phyloP scores from a whole-genome alignment of 2,888 invertebrate species.

The Gisinianus flammeolus region DNA sequence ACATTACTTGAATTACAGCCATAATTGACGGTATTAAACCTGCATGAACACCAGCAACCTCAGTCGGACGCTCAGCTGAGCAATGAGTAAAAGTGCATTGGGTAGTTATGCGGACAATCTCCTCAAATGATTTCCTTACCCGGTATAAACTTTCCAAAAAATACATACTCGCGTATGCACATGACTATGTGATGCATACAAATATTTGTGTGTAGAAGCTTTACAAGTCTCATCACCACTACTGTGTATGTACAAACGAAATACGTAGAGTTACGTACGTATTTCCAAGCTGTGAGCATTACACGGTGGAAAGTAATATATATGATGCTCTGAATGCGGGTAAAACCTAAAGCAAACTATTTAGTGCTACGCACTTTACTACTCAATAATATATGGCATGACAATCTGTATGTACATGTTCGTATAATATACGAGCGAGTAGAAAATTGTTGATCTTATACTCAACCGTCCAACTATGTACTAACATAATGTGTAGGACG shows the following conservation, averaged over 20 bases:
- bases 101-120: conserved; percentile 10
- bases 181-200: not conserved
- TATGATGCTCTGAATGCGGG: not conserved
- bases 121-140: conserved; percentile 9
- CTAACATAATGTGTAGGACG: not conserved
- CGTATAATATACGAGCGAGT: not conserved
- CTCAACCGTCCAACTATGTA: not conserved
- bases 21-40: conserved; percentile 42
- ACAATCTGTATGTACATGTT: not conserved
- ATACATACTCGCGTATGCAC: not conserved
- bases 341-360: not conserved
- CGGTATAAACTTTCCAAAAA: not conserved
- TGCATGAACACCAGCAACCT: conserved; percentile 27
- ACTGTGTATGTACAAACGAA: not conserved
- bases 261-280: not conserved
- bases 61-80: conserved; percentile 19
- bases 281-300: not conserved
- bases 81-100: conserved; percentile 21
- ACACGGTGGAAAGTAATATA: too few relatives aligned
- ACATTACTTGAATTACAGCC: conserved; percentile 42
- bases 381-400: too few relatives aligned
- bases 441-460: not conserved
- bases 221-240: not conserved
- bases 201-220: not conserved
- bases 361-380: not conserved